Conservation (phyloP, 2,113 vertebrate genomes). For the Orcinus orca region DNA sequence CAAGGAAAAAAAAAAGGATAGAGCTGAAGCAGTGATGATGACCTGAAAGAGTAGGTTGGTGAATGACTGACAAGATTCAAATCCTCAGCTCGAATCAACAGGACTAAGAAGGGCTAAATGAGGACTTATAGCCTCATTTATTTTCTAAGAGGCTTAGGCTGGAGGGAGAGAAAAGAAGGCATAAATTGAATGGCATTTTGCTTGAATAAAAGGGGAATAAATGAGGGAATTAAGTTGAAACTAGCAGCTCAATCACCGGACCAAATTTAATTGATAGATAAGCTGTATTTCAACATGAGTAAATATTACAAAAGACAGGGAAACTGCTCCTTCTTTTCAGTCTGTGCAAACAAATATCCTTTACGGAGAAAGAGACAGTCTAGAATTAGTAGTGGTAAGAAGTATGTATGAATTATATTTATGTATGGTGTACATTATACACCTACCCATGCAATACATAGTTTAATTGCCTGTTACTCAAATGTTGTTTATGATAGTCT, state of each 20-base stretch:
- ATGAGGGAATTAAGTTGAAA: conserved; percentile 66
- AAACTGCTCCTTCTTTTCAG: not conserved
- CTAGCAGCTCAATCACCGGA: conserved; percentile 17
- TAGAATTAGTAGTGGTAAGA: not conserved
- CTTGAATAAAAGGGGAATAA: conserved; percentile 68
- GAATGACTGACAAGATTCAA: conserved; percentile 50
- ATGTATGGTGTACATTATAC: not conserved
- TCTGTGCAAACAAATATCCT: not conserved
- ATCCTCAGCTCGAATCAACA: conserved; percentile 42
- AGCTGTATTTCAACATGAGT: conserved; percentile 45
- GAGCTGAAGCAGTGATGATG: not conserved
- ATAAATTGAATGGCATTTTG: conserved; percentile 74
- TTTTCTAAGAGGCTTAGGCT: conserved; percentile 70
- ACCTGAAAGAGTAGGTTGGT: not conserved
- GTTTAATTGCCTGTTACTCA: not conserved
- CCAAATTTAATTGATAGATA: conserved; percentile 62
- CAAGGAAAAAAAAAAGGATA: not conserved
- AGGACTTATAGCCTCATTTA: conserved; percentile 66
- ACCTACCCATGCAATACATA: rapidly evolving
- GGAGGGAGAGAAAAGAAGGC: conserved; percentile 58
- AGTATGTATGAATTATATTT: not conserved
- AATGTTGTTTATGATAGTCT: not conserved
- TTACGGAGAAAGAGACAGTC: not conserved
- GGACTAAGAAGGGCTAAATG: conserved; percentile 47
- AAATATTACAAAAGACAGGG: conserved; percentile 16